These are phyloP conservation scores for Dicyrtoma fusca DNA, from an alignment of 2,888 invertebrate species.

Conservation along the genomic window DNA sequence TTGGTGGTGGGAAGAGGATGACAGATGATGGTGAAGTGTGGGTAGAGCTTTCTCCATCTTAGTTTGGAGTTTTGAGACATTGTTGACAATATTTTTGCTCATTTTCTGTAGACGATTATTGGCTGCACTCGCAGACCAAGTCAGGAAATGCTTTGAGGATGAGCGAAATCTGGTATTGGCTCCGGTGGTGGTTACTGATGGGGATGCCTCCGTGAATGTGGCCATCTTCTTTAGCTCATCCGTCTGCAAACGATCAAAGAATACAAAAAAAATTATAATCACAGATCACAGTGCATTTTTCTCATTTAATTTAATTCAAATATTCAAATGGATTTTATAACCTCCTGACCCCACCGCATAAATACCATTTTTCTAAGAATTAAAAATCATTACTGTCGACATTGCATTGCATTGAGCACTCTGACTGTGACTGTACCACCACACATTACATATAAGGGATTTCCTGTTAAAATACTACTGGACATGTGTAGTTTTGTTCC, in stretches of 20 bases:
- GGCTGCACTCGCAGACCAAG: slow-evolving; percentile 54
- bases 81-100: slow-evolving; percentile 53
- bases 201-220: neutral
- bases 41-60: slow-evolving; percentile 51
- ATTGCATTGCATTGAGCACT: no score
- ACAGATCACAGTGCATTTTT: no score
- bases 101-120: slow-evolving; percentile 53
- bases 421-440: no score
- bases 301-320: no score
- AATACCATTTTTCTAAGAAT: no score
- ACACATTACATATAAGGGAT: no score
- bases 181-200: neutral
- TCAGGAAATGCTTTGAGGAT: slow-evolving; percentile 54
- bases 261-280: neutral
- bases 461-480: no score
- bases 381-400: no score
- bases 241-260: slow-evolving; percentile 14
- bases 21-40: slow-evolving; percentile 29
- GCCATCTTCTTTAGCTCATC: slow-evolving; percentile 34
- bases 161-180: slow-evolving; percentile 36
- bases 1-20: neutral
- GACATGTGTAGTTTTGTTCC: no score
- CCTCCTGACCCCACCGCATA: no score
- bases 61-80: slow-evolving; percentile 51
- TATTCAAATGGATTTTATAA: no score